Base-by-base conservation (phyloP, 1,140 invertebrate genomes). In the Formica exsecta region DNA sequence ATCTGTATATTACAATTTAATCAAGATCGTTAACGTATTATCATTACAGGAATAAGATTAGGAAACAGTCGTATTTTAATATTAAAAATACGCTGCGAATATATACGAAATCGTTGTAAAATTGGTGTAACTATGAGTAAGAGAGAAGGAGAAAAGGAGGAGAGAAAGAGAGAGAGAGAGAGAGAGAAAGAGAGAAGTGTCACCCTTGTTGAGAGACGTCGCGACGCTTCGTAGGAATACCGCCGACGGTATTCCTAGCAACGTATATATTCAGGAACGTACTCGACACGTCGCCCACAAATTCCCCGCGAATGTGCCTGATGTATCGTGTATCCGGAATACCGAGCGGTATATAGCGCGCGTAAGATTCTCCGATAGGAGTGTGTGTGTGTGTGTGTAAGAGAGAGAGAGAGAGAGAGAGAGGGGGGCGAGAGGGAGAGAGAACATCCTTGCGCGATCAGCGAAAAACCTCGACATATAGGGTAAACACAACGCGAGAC, bases 281-380 rank as follows among this genome's bases (percentile, higher is more conserved):
- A 87, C 70, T 70, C 68, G 79, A 84, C 71, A 70, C 70, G 68
- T 66, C 62, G 70, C 64, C 86, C 80, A 76, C 86, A 75, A 87
- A 84, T 87, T 87, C 68, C 71, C 80, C 48, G 64, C 86, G 66
- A 87, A 87, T 83, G 29, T 41, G 68, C 68, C 79, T 44, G 68
- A 74, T 74, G 68, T 83, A 83, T 80, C 81, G 81, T 65, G 81
- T 51, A 65, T 75, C 22, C 81, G 59, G 59, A 85, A 85, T 77
- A 64, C 74, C 81, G 59, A 64, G 59, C n/a, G 36, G 32, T 73
- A 59, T 83, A 71, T 36, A 57, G 79, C 79, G 71, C 32, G 71
- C 19, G 54, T 16, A 25, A 83, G 66, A 83, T 74, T 83, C 79
- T 41, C 68, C 54, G 44, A 76, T n/a, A 51, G 4, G 4, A 19